These are phyloP conservation scores for Leptinotarsa haldemani DNA, from an alignment of 2,888 invertebrate genomes.

Conservation along the genomic window DNA sequence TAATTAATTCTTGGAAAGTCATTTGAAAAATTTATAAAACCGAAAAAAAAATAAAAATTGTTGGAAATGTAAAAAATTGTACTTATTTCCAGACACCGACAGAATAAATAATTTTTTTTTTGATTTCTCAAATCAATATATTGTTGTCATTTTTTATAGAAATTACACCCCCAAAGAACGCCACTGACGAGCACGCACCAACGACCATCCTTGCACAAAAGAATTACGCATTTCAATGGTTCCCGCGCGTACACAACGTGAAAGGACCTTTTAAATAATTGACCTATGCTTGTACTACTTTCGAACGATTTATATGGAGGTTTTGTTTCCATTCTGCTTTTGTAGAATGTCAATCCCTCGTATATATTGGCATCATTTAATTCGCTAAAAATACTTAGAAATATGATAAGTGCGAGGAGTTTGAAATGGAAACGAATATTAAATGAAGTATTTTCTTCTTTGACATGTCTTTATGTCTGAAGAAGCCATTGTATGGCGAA, in stretches of 20 bases:
- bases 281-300: constrained; percentile 32
- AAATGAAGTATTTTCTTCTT: too few relatives aligned
- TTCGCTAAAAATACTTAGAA: too few relatives aligned
- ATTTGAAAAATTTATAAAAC: too few relatives aligned
- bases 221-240: constrained; percentile 54
- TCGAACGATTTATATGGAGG: constrained; percentile 10
- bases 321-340: constrained; percentile 23
- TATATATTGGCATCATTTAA: neutral
- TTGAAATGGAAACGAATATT: too few relatives aligned
- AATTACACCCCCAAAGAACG: constrained; percentile 35
- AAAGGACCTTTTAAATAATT: constrained; percentile 29
- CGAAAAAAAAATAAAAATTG: too few relatives aligned
- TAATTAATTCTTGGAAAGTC: too few relatives aligned
- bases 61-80: too few relatives aligned
- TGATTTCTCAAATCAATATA: neutral
- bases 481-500: too few relatives aligned
- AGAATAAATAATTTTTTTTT: neutral
- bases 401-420: too few relatives aligned
- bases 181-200: constrained; percentile 52
- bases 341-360: neutral
- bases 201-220: constrained; percentile 50
- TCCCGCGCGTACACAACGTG: constrained; percentile 44
- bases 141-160: neutral
- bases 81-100: neutral
- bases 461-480: too few relatives aligned